Conservation (phyloP, 2,888 invertebrate genomes). For the Trichopoda pennipes region DNA sequence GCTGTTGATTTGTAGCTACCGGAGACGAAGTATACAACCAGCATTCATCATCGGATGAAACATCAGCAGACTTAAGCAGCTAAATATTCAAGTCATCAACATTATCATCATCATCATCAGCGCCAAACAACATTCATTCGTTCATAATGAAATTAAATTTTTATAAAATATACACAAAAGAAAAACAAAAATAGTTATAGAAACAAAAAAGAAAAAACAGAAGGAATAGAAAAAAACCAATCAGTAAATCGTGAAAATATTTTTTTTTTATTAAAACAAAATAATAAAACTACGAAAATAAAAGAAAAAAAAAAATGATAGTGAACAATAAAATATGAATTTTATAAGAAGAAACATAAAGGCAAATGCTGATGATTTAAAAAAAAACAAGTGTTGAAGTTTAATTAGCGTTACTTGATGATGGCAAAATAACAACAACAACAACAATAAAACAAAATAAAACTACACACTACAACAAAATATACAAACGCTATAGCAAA, state of each 20-base stretch:
- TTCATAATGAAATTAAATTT: constrained; percentile 57
- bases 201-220: constrained; percentile 23
- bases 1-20: constrained; percentile 61
- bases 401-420: constrained; percentile 78
- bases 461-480: background rate
- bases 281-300: constrained; percentile 18
- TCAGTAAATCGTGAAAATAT: constrained; percentile 64
- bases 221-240: constrained; percentile 56
- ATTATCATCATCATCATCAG: constrained; percentile 5
- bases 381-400: constrained; percentile 70
- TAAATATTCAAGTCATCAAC: constrained; percentile 62
- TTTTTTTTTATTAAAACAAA: constrained; percentile 60
- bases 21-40: constrained; percentile 78
- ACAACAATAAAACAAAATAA: constrained; percentile 2
- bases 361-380: constrained; percentile 55
- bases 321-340: constrained; percentile 12
- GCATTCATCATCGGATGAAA: constrained; percentile 84
- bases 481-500: constrained; percentile 65
- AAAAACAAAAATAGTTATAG: constrained; percentile 22
- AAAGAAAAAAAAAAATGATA: constrained; percentile 1
- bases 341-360: constrained; percentile 51
- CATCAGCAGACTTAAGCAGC: constrained; percentile 81
- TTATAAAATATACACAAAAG: constrained; percentile 37
- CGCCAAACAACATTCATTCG: constrained; percentile 22
- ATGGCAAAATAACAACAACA: constrained; percentile 42